Conservation (phyloP, 2,888 invertebrate species). For the Eupithecia centaureata region DNA sequence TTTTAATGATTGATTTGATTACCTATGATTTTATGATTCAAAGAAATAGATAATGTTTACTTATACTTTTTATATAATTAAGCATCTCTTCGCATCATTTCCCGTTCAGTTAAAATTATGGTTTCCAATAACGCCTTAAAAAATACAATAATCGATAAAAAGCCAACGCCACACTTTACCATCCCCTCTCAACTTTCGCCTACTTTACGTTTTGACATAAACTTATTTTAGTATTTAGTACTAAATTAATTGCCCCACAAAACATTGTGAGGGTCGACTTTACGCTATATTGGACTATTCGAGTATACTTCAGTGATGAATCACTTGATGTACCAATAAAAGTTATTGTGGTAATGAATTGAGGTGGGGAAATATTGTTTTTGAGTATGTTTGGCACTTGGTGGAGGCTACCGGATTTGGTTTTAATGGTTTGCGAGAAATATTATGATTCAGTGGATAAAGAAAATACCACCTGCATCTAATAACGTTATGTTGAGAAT, state of each 20-base stretch:
- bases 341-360: constrained; percentile 49
- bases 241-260: constrained; percentile 73
- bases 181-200: constrained; percentile 49
- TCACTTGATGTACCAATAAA: constrained; percentile 48
- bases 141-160: constrained; percentile 6
- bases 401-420: neutral
- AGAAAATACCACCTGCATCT: neutral
- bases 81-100: neutral
- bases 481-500: neutral
- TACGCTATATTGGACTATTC: constrained; percentile 64
- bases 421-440: neutral
- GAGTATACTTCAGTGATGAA: constrained; percentile 42
- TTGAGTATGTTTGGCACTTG: constrained; percentile 12
- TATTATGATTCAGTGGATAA: neutral
- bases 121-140: neutral
- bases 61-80: no score
- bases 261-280: constrained; percentile 56
- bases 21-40: no score
- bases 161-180: constrained; percentile 24
- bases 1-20: no score
- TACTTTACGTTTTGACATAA: constrained; percentile 57
- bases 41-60: no score
- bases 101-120: neutral
- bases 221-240: constrained; percentile 78
- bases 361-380: constrained; percentile 25